Evolutionary conservation across 2,888 invertebrate species (phyloP).

Genomic region (Cyrtodaria siliqua): DNA sequence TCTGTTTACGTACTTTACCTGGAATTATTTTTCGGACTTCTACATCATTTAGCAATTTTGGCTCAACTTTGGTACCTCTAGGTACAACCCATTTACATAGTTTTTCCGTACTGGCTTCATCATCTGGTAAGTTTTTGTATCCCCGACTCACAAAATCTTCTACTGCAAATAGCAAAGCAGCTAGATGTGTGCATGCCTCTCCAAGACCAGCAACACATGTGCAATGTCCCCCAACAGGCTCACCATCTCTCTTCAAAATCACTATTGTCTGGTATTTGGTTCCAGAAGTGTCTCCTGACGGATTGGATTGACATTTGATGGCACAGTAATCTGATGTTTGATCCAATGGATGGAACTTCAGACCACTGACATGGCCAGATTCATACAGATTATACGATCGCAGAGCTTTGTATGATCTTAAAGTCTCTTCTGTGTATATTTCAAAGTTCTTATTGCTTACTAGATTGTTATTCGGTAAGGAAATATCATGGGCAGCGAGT

Average conservation of each 20-base stretch:
- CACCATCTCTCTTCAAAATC: conserved; percentile 7
- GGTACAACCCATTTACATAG: conserved; percentile 32
- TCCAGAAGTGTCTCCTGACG: conserved; percentile 20
- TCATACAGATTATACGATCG: conserved; percentile 27
- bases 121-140: conserved; percentile 16
- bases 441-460: background rate
- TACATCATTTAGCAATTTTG: conserved; percentile 1
- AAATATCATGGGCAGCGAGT: conserved; percentile 27
- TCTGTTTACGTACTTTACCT: conserved; percentile 10
- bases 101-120: conserved; percentile 10
- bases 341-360: conserved; percentile 4
- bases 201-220: conserved; percentile 27
- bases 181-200: conserved; percentile 31
- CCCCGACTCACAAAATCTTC: conserved; percentile 31
- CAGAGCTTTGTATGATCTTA: conserved; percentile 21
- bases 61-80: conserved; percentile 12
- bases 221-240: conserved; percentile 28
- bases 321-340: conserved; percentile 1
- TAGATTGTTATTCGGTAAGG: too few species aligned
- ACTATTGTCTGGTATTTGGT: conserved; percentile 23
- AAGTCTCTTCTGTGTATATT: conserved; percentile 5
- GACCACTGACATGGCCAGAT: conserved; percentile 16
- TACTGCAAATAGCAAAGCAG: conserved; percentile 20
- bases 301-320: conserved; percentile 16
- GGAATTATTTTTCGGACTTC: background rate